Percentiles rank a stretch among this genome's conserved stretches.
These are phyloP conservation scores for Metopolophium dirhodum DNA, from an alignment of 1,140 invertebrate genomes.

Conservation along the genomic window DNA sequence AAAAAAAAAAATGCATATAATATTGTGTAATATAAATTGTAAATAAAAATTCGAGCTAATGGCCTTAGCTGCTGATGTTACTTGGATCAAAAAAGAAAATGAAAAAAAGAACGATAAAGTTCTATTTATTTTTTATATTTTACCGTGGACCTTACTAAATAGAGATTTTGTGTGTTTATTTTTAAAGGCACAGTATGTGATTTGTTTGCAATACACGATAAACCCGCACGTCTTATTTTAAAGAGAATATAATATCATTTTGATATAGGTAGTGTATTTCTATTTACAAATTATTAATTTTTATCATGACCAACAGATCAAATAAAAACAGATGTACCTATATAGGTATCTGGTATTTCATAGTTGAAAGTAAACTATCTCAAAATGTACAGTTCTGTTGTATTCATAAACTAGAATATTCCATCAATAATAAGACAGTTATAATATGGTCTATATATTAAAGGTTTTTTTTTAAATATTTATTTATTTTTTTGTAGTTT, in stretches of 20 bases:
- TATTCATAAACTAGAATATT: not conserved
- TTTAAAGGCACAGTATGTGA: not conserved
- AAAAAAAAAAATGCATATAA: not conserved
- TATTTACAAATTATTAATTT: not conserved
- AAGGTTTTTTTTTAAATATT: no score
- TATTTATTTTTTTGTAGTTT: no score
- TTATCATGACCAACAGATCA: not conserved
- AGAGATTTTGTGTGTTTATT: not conserved
- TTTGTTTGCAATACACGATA: not conserved
- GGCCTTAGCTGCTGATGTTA: not conserved
- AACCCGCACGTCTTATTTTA: not conserved
- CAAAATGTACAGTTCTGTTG: not conserved
- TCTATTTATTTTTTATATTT: not conserved
- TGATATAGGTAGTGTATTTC: not conserved
- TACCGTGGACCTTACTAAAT: not conserved
- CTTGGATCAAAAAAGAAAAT: not conserved
- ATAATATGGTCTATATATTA: no score
- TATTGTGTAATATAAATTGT: not conserved
- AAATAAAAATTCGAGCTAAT: not conserved
- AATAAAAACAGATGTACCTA: not conserved
- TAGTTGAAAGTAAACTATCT: not conserved
- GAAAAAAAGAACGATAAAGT: not conserved
- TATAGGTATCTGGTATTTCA: not conserved
- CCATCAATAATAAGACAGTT: no score
- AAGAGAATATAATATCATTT: not conserved